Conservation (phyloP, 2,797 vertebrate species). For the Bovichtus diacanthus region DNA sequence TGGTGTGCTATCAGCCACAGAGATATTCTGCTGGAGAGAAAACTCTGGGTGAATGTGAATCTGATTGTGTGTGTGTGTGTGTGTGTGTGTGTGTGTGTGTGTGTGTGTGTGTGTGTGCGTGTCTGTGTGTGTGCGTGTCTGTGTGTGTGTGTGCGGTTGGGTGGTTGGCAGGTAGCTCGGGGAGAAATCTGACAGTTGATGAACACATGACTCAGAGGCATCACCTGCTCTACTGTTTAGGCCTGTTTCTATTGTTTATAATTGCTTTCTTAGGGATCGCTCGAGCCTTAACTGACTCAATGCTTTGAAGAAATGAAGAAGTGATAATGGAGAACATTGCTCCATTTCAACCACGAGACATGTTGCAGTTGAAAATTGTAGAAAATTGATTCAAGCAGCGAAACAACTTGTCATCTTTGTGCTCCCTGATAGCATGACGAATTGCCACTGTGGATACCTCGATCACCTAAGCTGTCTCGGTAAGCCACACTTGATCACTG, state of each 20-base stretch:
- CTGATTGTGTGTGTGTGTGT: constrained; percentile 25
- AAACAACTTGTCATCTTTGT: constrained; percentile 82
- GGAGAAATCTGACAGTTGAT: constrained; percentile 59
- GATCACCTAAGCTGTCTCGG: constrained; percentile 83
- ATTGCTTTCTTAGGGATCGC: constrained; percentile 44
- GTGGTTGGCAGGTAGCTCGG: constrained; percentile 29
- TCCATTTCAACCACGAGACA: constrained; percentile 61
- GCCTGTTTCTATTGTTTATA: constrained; percentile 45
- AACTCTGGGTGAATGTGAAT: constrained; percentile 41
- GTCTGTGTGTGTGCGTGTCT: too few relatives aligned
- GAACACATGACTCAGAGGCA: constrained; percentile 55
- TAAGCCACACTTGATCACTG: constrained; percentile 87
- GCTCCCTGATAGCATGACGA: constrained; percentile 82
- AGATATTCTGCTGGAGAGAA: constrained; percentile 46
- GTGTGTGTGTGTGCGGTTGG: constrained; percentile 26
- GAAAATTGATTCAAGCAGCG: constrained; percentile 77
- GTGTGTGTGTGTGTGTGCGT: too few relatives aligned
- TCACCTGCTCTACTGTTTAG: constrained; percentile 55
- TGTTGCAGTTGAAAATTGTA: constrained; percentile 64
- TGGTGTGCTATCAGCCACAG: constrained; percentile 33
- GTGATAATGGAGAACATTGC: constrained; percentile 41
- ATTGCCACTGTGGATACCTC: constrained; percentile 82
- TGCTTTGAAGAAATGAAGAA: constrained; percentile 40
- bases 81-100: too few relatives aligned
- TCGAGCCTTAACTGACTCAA: constrained; percentile 19